These are phyloP conservation scores for Drosophila subsilvestris DNA, from an alignment of 2,888 invertebrate species.

Conservation along the genomic window DNA sequence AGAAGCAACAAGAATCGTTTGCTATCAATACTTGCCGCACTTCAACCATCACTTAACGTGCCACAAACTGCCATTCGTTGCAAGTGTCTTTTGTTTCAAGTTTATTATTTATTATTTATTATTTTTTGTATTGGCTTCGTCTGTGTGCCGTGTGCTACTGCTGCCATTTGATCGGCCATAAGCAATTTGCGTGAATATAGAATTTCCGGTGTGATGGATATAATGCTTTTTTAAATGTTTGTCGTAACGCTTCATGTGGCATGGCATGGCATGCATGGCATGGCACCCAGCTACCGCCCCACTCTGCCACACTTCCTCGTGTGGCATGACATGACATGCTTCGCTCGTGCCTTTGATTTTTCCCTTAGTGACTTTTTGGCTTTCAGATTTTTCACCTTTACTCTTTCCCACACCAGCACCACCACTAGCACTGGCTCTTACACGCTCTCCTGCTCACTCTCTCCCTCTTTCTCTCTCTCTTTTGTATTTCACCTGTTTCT, in stretches of 20 bases:
- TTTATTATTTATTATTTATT: neutral
- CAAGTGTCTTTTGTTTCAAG: neutral
- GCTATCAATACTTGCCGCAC: too few species aligned
- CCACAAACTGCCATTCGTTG: neutral
- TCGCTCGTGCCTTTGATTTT: conserved; percentile 50
- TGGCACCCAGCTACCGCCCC: too few species aligned
- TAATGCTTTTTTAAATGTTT: conserved; percentile 70
- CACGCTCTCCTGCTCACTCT: neutral
- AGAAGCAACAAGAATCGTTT: too few species aligned
- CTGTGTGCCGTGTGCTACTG: too few species aligned
- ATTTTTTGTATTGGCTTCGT: neutral
- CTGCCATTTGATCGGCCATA: conserved; percentile 50
- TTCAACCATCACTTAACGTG: neutral
- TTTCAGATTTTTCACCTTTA: conserved; percentile 32
- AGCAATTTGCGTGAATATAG: conserved; percentile 69
- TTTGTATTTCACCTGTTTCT: neutral
- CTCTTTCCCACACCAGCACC: too few species aligned
- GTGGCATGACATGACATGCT: conserved; percentile 15
- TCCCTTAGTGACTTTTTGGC: conserved; percentile 68
- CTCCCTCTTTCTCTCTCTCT: conserved; percentile 23
- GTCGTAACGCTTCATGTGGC: conserved; percentile 50
- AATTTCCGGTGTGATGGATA: conserved; percentile 64
- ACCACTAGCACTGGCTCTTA: neutral
- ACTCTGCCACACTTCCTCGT: neutral
- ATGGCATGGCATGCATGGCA: conserved; percentile 50